Evolutionary conservation across 1,140 invertebrate species (phyloP), one percentile per base, ranked within the genome.

Genomic region (Cepaea nemoralis): DNA sequence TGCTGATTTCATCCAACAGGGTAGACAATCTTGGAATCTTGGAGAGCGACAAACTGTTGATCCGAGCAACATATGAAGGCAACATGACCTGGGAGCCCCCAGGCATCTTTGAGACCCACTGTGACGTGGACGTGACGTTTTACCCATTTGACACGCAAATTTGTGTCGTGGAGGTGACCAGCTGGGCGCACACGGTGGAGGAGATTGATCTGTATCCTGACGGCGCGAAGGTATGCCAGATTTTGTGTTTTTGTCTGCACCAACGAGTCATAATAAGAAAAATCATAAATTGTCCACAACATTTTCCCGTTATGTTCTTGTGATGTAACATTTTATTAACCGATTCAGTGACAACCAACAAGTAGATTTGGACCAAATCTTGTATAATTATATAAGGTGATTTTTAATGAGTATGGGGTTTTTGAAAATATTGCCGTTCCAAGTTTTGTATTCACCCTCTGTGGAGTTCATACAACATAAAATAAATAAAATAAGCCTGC

Each of bases 61-160:
- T 85, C 24, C 55, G 79, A 19, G 74, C 79, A 12, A 50, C 59
- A n/a, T 16, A 14, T 33, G 27, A 45, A n/a, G 85, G 85, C 5
- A 45, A 90, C 63, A 92, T 93, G 0, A 91, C 92, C 81, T 93
- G 93, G 93, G 91, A 91, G 14, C 92, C 93, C 0, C 92, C 93
- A 39, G 92, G 92, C 40, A 93, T 92, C 79, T 84, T 87, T 48
- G 50, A 77, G 0, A 50, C 74, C 1, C 48, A 79, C 22, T 83
- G 83, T 59, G 48, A 77, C 39, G 77, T 83, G 19, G 80, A 86
- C 63, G 40, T 86, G 14, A 82, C 80, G 0, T 83, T 83, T 74
- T 86, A 82, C 50, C 85, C 85, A 1, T 83, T 83, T 27, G 85
- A 86, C 73, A 82, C 75, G 22, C 85, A 86, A 59, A 45, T 40